Percentiles rank a stretch among this genome's conserved stretches.
Evolutionary conservation across 2,113 vertebrate genomes (phyloP).

Genomic region (Pleuronectes platessa): DNA sequence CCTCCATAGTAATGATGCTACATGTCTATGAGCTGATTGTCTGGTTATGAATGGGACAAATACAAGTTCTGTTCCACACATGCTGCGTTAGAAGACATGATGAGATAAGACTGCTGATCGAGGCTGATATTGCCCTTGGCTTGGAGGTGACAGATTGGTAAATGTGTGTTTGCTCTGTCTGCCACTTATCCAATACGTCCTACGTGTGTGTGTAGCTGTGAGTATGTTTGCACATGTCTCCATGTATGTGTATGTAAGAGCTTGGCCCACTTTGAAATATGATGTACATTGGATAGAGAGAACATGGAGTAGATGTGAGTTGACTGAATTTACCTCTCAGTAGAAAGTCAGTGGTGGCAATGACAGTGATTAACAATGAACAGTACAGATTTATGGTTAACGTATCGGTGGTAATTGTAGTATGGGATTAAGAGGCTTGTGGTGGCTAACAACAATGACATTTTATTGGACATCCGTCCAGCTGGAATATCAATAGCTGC

Average conservation of each 20-base stretch:
- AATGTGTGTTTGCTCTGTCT: neutral
- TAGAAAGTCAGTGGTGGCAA: conserved; percentile 59
- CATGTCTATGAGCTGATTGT: neutral
- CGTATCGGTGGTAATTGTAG: conserved; percentile 45
- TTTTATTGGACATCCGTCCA: conserved; percentile 19
- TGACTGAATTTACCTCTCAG: conserved; percentile 43
- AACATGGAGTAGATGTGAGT: conserved; percentile 15
- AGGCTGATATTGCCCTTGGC: neutral
- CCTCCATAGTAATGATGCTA: too few species aligned
- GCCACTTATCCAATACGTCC: neutral
- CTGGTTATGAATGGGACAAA: neutral
- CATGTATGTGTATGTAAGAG: neutral
- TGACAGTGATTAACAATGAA: conserved; percentile 41
- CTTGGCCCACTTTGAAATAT: conserved; percentile 16
- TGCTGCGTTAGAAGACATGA: neutral
- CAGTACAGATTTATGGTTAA: conserved; percentile 32
- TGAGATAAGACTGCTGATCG: neutral
- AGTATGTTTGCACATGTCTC: neutral
- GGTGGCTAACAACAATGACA: conserved; percentile 15
- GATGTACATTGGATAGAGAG: neutral
- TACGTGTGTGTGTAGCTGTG: neutral
- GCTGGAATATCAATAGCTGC: neutral
- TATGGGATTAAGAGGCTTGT: conserved; percentile 32
- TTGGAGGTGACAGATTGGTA: conserved; percentile 1
- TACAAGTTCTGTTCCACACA: neutral